These are phyloP conservation scores for Nomada ferruginata DNA, from an alignment of 2,888 invertebrate species.

Conservation along the genomic window DNA sequence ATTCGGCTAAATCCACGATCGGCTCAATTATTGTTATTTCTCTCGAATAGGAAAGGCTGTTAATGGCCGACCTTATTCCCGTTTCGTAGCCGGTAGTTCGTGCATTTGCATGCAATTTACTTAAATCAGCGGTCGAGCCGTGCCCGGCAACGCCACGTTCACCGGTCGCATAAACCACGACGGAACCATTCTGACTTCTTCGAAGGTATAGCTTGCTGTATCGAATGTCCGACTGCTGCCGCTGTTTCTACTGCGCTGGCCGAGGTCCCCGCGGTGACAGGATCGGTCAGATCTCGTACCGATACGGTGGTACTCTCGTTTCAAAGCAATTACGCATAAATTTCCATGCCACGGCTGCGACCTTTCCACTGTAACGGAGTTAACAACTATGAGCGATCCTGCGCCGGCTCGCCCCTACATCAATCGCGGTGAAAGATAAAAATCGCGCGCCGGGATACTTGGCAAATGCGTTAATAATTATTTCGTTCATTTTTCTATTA, in stretches of 20 bases:
- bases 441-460: background rate
- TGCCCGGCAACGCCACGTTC: constrained; percentile 65
- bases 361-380: constrained; percentile 51
- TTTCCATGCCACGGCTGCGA: constrained; percentile 56
- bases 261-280: constrained; percentile 61
- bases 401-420: constrained; percentile 12
- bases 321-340: constrained; percentile 66
- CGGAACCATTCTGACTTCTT: constrained; percentile 58
- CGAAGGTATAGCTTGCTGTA: constrained; percentile 64
- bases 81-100: constrained; percentile 65
- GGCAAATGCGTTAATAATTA: constrained; percentile 28
- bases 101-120: constrained; percentile 76
- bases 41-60: constrained; percentile 67
- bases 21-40: constrained; percentile 70
- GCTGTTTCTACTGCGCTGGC: constrained; percentile 29
- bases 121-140: constrained; percentile 68
- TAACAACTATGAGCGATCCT: constrained; percentile 48
- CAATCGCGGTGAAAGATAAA: constrained; percentile 26
- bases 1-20: constrained; percentile 56
- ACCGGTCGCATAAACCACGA: constrained; percentile 68
- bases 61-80: constrained; percentile 70
- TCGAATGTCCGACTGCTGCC: constrained; percentile 51
- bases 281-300: constrained; percentile 67
- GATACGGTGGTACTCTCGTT: constrained; percentile 66
- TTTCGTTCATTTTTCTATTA: constrained; percentile 9